These are phyloP conservation scores for Lucifuga dentata DNA, from an alignment of 2,113 vertebrate species.

Conservation along the genomic window DNA sequence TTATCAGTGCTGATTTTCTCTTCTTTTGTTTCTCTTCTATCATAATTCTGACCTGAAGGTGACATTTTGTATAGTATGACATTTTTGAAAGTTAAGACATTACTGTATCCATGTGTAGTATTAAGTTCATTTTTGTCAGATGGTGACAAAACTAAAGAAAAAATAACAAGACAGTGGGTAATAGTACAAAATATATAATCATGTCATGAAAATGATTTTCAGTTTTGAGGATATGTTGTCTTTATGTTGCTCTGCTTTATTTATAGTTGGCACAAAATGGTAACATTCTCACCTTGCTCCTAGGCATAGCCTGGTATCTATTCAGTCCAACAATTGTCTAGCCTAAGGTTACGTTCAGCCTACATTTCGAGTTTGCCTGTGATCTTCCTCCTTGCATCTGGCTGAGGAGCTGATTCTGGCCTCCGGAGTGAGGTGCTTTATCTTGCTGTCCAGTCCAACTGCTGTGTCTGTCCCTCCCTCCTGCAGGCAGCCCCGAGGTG, in stretches of 20 bases:
- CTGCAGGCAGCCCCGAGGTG: slow-evolving; percentile 58
- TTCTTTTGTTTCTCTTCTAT: slow-evolving; percentile 16
- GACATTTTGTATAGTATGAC: background rate
- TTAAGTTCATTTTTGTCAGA: background rate
- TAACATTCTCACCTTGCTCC: slow-evolving; percentile 49
- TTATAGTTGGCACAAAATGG: slow-evolving; percentile 35
- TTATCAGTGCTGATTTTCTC: slow-evolving; percentile 25
- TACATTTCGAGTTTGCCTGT: slow-evolving; percentile 47
- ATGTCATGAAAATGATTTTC: slow-evolving; percentile 1
- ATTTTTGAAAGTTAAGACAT: background rate
- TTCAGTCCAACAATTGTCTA: slow-evolving; percentile 53
- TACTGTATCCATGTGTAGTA: background rate
- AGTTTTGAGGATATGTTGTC: slow-evolving; percentile 27
- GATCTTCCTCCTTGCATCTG: slow-evolving; percentile 56
- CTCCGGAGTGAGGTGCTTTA: slow-evolving; percentile 72
- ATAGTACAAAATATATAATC: background rate
- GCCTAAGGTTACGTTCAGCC: slow-evolving; percentile 59
- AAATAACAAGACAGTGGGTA: background rate
- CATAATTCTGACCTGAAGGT: slow-evolving; percentile 5
- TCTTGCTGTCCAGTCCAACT: slow-evolving; percentile 80
- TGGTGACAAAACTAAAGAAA: too few species aligned
- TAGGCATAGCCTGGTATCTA: slow-evolving; percentile 52
- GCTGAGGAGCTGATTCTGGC: slow-evolving; percentile 49
- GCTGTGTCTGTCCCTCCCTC: slow-evolving; percentile 71
- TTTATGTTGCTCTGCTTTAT: slow-evolving; percentile 47